These are phyloP conservation scores for Phoxinus phoxinus DNA, from an alignment of 2,113 vertebrate species.

Conservation along the genomic window DNA sequence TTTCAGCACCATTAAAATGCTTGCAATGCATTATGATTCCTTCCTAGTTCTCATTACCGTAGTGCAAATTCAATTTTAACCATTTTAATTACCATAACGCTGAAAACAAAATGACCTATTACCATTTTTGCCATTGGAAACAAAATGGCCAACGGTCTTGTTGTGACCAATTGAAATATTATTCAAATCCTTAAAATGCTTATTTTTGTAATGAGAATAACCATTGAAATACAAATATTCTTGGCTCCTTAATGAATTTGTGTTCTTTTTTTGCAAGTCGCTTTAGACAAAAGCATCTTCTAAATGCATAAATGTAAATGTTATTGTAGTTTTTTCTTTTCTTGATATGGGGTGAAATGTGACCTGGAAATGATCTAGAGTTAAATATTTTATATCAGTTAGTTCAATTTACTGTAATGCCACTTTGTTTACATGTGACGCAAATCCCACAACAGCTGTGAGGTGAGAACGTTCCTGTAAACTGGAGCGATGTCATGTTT, in stretches of 20 bases:
- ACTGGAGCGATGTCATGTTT: conserved; percentile 27
- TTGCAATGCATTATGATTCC: no score
- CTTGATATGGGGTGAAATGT: neutral
- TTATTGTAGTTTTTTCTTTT: neutral
- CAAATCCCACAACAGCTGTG: neutral
- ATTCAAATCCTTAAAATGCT: neutral
- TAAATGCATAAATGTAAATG: neutral
- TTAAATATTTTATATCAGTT: no score
- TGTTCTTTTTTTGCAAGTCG: neutral
- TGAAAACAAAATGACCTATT: neutral
- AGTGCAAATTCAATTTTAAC: neutral
- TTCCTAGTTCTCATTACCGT: neutral
- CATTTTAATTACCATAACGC: neutral
- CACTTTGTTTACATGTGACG: neutral
- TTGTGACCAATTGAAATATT: neutral
- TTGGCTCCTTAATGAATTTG: neutral
- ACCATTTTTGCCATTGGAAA: neutral
- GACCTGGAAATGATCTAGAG: neutral
- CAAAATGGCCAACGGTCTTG: no score
- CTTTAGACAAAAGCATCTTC: neutral
- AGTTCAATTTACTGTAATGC: neutral
- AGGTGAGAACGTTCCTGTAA: conserved; percentile 11
- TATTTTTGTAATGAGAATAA: neutral
- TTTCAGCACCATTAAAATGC: neutral
- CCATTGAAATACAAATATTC: neutral